Base-by-base conservation (phyloP, 1,140 invertebrate species). In the Microplitis demolitor region DNA sequence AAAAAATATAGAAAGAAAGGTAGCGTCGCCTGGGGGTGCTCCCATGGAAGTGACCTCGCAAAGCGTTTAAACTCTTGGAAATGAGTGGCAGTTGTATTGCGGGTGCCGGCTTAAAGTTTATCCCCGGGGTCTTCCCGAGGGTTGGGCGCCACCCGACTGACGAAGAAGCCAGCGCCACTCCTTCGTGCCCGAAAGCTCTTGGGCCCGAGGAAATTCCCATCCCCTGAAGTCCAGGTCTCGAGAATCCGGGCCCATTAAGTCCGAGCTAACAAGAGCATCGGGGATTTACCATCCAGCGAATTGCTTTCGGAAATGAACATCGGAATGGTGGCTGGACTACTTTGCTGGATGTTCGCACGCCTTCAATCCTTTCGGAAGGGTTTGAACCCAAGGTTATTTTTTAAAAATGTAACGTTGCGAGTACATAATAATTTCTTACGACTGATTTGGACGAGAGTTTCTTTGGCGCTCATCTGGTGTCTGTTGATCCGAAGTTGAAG, bases 11-110 rank as follows among this genome's bases (percentile, higher is more conserved):
- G 75, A 75, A 75, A 80, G 79, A 80, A 78, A 78, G 82, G 79
- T 81, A 72, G 74, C 78, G 82, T 81, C 82, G 85, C 86, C 85
- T 74, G 80, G 81, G 85, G 86, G 85, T 81, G 85, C 85, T 87
- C 85, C 85, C 86, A 87, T 85, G 83, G 84, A 81, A 86, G 83
- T 85, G 85, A 87, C 86, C 86, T 84, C 82, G 78, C 78, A 79
- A 81, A 74, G 60, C 69, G 63, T 74, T 53, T 54, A 24, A 24
- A 64, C 74, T 78, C 74, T 73, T 74, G 77, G 71, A 73, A 71
- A 63, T 70, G 67, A 66, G 76, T 72, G 69, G 54, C 74, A 68
- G 53, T 58, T 67, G 54, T 45, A 50, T 66, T 50, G 50, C 66
- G 50, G 50, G 50, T 67, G 66, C 45, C n/a, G 14, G 24, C 8